Conservation (phyloP, 1,140 invertebrate genomes). For the Calycopis cecrops region DNA sequence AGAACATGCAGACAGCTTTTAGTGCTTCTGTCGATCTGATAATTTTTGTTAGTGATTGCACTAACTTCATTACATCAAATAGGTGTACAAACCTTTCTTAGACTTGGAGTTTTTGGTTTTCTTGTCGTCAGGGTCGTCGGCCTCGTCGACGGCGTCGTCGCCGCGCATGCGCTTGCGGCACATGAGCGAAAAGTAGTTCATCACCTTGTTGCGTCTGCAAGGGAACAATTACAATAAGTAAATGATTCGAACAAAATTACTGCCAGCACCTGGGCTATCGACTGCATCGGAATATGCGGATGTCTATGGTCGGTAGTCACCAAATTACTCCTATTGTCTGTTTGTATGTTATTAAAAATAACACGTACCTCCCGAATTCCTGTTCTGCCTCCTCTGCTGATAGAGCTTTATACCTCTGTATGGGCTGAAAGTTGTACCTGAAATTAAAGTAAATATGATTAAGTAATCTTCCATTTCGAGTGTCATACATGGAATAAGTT, state of each 20-base stretch:
- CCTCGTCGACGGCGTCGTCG: slow-evolving; percentile 85
- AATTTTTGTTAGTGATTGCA: too few relatives aligned
- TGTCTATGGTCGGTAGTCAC: too few relatives aligned
- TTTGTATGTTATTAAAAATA: too few relatives aligned
- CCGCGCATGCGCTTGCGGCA: slow-evolving; percentile 89
- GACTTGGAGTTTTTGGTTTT: slow-evolving; percentile 73
- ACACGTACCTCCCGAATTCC: slow-evolving; percentile 84
- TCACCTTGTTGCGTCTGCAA: slow-evolving; percentile 90
- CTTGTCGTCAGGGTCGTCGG: slow-evolving; percentile 84
- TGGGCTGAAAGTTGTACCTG: slow-evolving; percentile 91
- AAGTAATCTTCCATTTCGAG: too few relatives aligned
- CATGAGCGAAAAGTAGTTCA: slow-evolving; percentile 97
- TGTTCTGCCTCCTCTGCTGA: slow-evolving; percentile 98
- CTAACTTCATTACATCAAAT: too few relatives aligned
- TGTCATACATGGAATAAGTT: too few relatives aligned
- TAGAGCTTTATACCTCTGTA: slow-evolving; percentile 93
- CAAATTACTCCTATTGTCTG: too few relatives aligned
- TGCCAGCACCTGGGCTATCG: too few relatives aligned
- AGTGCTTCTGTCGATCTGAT: too few relatives aligned
- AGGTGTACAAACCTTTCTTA: slow-evolving; percentile 53
- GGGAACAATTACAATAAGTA: background rate
- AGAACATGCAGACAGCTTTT: too few relatives aligned
- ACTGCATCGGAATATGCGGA: too few relatives aligned
- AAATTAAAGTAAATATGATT: slow-evolving; percentile 24
- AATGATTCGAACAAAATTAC: background rate